Evolutionary conservation across 2,888 invertebrate species (phyloP).

Genomic region (Zaprionus bogoriensis): DNA sequence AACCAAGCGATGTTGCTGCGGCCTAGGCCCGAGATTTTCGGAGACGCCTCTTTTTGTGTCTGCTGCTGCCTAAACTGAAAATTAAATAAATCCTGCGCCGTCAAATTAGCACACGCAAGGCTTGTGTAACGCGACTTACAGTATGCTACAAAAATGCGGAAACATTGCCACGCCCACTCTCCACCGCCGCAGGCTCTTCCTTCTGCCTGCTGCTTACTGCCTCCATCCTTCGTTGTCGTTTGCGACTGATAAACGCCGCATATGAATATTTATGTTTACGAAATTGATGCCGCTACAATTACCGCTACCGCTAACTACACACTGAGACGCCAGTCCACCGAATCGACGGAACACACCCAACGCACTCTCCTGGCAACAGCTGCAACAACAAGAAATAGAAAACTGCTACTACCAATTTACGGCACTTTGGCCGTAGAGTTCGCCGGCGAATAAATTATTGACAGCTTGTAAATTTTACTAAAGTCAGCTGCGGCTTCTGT

Average conservation of each 20-base stretch:
- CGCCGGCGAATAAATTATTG: slow-evolving; percentile 73
- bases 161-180: slow-evolving; percentile 36
- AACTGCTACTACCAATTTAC: slow-evolving; percentile 65
- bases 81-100: slow-evolving; percentile 78
- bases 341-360: slow-evolving; percentile 17
- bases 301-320: slow-evolving; percentile 72
- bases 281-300: slow-evolving; percentile 78
- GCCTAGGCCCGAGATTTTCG: slow-evolving; percentile 35
- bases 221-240: slow-evolving; percentile 21
- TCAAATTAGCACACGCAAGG: slow-evolving; percentile 76
- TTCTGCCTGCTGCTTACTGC: too few species aligned
- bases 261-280: slow-evolving; percentile 76
- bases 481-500: slow-evolving; percentile 53
- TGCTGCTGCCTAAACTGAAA: slow-evolving; percentile 56
- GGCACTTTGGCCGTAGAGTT: slow-evolving; percentile 71
- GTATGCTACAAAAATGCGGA: slow-evolving; percentile 22
- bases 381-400: slow-evolving; percentile 27
- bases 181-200: not conserved
- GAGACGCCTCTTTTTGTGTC: slow-evolving; percentile 48
- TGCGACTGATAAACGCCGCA: slow-evolving; percentile 66
- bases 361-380: slow-evolving; percentile 16
- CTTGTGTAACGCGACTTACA: slow-evolving; percentile 6
- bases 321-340: too few species aligned
- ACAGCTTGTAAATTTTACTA: slow-evolving; percentile 77
- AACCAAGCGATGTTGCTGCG: slow-evolving; percentile 12